Conservation (phyloP, 2,113 vertebrate species). For the Corythaixoides concolor region DNA sequence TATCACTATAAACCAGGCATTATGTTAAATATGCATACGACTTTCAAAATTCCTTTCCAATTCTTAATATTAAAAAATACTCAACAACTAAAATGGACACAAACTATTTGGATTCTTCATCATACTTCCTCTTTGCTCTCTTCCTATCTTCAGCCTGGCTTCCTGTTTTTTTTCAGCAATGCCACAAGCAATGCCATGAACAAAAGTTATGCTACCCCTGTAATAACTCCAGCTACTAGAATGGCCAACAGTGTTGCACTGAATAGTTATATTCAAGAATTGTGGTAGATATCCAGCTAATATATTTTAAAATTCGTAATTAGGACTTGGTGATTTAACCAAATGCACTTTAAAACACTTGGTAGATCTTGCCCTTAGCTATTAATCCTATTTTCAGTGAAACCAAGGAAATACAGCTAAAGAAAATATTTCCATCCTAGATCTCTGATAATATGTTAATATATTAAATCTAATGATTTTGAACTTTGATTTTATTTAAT, state of each 20-base stretch:
- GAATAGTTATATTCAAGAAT: not conserved
- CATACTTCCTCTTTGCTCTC: not conserved
- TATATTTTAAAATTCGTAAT: not conserved
- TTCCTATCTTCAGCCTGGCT: not conserved
- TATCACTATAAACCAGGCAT: not conserved
- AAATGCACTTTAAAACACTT: not conserved
- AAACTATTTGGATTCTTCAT: not conserved
- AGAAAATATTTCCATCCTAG: not conserved
- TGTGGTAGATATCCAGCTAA: not conserved
- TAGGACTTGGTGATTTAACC: not conserved
- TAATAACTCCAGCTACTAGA: not conserved
- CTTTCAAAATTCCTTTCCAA: not conserved
- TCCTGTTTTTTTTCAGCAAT: not conserved
- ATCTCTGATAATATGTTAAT: not conserved
- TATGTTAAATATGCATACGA: not conserved
- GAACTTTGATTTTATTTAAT: not conserved
- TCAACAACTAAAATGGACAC: not conserved
- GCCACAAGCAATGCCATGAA: not conserved
- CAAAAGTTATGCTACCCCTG: not conserved
- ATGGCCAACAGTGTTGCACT: not conserved
- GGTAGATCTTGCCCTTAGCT: not conserved
- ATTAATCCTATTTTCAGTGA: not conserved
- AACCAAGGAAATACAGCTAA: not conserved
- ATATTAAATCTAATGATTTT: not conserved
- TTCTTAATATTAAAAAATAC: not conserved